A percentile compares a stretch with the other conserved stretches of the same genome.
Evolutionary conservation across 2,113 vertebrate species (phyloP).

Genomic region (Elephantulus edwardii): DNA sequence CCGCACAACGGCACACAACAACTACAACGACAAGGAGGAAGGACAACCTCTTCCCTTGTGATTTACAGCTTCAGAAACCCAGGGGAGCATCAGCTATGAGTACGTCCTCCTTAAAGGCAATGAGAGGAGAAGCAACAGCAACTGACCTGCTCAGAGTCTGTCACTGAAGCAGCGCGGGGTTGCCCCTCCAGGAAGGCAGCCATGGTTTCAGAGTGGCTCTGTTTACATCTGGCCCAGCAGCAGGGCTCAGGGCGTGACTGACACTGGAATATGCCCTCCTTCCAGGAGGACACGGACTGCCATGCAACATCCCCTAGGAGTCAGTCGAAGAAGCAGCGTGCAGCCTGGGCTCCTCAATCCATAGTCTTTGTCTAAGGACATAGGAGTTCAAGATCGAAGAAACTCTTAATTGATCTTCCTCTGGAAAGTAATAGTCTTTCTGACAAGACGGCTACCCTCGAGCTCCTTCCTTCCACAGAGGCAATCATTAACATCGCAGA

Average conservation of each 20-base stretch:
- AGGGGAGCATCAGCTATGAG: too few species aligned
- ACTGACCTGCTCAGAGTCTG: too few species aligned
- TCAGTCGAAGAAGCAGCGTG: not conserved
- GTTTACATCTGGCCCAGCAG: not conserved
- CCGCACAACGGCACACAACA: too few species aligned
- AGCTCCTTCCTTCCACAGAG: not conserved
- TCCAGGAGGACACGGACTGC: not conserved
- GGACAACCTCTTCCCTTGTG: too few species aligned
- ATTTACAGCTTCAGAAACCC: too few species aligned
- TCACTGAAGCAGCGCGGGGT: not conserved
- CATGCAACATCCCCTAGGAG: not conserved
- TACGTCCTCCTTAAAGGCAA: too few species aligned
- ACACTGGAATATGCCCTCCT: not conserved
- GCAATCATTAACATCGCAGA: not conserved
- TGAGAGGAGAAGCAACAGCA: too few species aligned
- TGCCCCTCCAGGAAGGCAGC: not conserved
- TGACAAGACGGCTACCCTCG: not conserved
- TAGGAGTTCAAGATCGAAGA: not conserved
- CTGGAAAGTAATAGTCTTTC: not conserved
- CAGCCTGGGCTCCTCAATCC: not conserved
- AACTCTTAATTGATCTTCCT: slow-evolving; percentile 4
- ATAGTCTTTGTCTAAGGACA: not conserved
- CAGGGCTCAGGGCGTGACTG: not conserved
- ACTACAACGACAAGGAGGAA: too few species aligned
- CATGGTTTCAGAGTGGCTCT: not conserved